phyloP scores from a whole-genome alignment of 2,888 invertebrate genomes.

The Heliconius sara region DNA sequence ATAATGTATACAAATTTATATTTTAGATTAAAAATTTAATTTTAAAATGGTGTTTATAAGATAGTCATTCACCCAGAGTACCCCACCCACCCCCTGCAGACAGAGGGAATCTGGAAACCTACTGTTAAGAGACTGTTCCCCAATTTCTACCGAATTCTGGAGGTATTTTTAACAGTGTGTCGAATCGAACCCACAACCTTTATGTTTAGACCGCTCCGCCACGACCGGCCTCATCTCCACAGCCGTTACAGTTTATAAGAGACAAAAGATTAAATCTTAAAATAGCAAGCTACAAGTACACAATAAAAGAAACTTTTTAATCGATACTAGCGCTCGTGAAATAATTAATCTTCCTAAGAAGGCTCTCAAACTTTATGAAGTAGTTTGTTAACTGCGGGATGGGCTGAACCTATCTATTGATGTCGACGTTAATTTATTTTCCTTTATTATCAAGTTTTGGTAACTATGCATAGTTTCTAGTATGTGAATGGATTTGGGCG shows the following conservation, averaged over 20 bases:
- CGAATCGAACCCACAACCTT: no score
- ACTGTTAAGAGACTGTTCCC: no score
- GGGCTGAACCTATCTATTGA: slow-evolving; percentile 31
- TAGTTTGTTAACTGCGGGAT: slow-evolving; percentile 42
- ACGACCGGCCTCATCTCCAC: not conserved
- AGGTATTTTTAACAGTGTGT: no score
- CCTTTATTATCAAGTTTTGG: slow-evolving; percentile 27
- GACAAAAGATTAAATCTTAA: slow-evolving; percentile 35
- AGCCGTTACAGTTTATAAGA: not conserved
- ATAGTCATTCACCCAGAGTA: no score
- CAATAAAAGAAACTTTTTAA: slow-evolving; percentile 51
- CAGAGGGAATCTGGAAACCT: no score
- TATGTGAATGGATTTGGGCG: not conserved
- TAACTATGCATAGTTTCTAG: slow-evolving; percentile 13
- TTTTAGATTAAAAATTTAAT: no score
- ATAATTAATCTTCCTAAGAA: slow-evolving; percentile 54
- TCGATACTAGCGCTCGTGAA: slow-evolving; percentile 49
- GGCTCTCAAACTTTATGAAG: slow-evolving; percentile 43
- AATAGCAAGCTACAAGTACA: slow-evolving; percentile 31
- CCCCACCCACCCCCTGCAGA: no score
- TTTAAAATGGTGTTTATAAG: no score
- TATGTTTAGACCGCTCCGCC: no score
- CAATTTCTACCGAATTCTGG: no score
- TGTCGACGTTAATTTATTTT: slow-evolving; percentile 26
- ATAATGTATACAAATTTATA: not conserved